Evolutionary conservation across 2,888 invertebrate species (phyloP), one percentile per base, ranked within the genome.

Genomic region (Tenthredo distinguenda): DNA sequence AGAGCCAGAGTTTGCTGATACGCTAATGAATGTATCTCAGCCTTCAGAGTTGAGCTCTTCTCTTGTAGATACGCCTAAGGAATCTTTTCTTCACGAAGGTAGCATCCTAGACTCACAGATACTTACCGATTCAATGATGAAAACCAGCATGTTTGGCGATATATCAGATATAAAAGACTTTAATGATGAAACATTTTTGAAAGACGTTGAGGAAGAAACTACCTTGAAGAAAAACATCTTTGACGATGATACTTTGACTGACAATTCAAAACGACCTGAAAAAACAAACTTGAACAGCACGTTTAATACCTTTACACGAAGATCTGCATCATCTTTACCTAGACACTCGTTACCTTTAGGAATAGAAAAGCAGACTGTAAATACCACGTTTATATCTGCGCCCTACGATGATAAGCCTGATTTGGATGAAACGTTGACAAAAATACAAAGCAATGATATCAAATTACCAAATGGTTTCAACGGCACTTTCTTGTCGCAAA

Each of bases 61-160:
- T 1, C 47, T 89, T 1, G 88, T 91, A 82, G 88, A 89, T 21
- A 82, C 77, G 37, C 26, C 79, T 26, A 31, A 88, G 85, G 58
- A 31, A 86, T n/a, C 85, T 83, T 77, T 77, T 83, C 6, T 15
- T 15, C 37, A 62, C 71, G n/a, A 43, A 81, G 86, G 88, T 31
- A 84, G 88, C 31, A 88, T 90, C 83, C 85, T 87, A 37, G 91
- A 91, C 87, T 91, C 91, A 1, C 91, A 91, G 74, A 92, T 91
- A 79, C 87, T 92, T 31, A 91, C 91, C 0, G 90, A 90, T 43
- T 92, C 92, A 18, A 92, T 92, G 92, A 92, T 92, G 92, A 90
- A 91, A 83, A 90, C 90, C 10, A 92, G 91, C 86, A 91, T 91
- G 88, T 91, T 92, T 40, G 89, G 72, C n/a, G 84, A 84, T 74